Evolutionary conservation across 2,888 invertebrate genomes (phyloP).

Genomic region (Pseudococcus jackbeardsleyi): DNA sequence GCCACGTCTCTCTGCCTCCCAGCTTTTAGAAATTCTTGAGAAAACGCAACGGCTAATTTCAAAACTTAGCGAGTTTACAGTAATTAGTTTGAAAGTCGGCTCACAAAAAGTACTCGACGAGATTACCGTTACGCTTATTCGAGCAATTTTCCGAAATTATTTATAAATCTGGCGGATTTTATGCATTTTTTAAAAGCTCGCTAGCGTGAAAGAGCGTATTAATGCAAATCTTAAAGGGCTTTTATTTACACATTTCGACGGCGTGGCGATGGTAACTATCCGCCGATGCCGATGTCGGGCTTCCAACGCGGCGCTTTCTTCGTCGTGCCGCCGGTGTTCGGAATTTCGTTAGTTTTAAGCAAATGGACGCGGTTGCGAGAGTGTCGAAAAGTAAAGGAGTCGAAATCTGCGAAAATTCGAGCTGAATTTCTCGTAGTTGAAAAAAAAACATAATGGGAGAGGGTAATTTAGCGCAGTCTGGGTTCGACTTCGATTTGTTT

Average conservation of each 20-base stretch:
- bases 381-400: no score
- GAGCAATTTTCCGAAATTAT: slow-evolving; percentile 25
- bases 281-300: background rate
- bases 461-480: no score
- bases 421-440: no score
- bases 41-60: slow-evolving; percentile 23
- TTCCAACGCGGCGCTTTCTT: background rate
- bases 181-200: slow-evolving; percentile 21
- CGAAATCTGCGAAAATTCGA: no score
- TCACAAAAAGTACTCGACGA: slow-evolving; percentile 20
- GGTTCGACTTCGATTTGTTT: no score
- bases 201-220: background rate
- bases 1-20: background rate
- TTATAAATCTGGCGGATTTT: slow-evolving; percentile 35
- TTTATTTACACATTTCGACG: slow-evolving; percentile 17
- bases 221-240: slow-evolving; percentile 23
- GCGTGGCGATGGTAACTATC: background rate
- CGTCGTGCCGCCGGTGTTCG: background rate
- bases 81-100: slow-evolving; percentile 47
- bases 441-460: no score
- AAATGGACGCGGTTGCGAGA: background rate
- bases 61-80: slow-evolving; percentile 21
- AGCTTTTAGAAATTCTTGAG: background rate
- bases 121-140: slow-evolving; percentile 30
- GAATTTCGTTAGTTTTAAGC: background rate